Evolutionary conservation across 2,113 vertebrate genomes (phyloP).

Genomic region (Eidolon helvum): DNA sequence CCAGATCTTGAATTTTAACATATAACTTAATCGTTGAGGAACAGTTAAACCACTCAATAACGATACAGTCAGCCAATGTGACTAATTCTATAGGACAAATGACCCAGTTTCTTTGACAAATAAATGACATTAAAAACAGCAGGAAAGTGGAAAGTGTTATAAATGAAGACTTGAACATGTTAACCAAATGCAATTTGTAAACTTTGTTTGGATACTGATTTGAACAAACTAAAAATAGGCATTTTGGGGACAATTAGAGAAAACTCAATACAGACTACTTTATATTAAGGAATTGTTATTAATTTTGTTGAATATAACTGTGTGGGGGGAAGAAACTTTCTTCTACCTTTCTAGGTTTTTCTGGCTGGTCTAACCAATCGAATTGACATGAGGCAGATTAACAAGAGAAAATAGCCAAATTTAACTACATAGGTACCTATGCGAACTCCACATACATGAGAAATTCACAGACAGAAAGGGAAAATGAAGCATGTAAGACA

Average conservation of each 20-base stretch:
- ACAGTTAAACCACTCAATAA: background rate
- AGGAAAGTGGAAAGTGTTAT: background rate
- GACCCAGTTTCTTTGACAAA: conserved; percentile 36
- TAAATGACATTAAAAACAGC: background rate
- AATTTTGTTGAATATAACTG: background rate
- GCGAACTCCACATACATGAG: background rate
- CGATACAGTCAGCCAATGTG: background rate
- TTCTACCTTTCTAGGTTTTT: background rate
- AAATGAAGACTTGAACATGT: background rate
- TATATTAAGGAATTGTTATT: background rate
- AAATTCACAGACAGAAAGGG: background rate
- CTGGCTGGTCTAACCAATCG: background rate
- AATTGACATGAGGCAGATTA: background rate
- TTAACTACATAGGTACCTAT: background rate
- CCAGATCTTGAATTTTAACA: background rate
- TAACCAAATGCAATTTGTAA: background rate
- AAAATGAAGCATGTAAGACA: background rate
- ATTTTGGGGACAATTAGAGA: conserved; percentile 13
- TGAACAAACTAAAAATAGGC: background rate
- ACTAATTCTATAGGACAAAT: conserved; percentile 40
- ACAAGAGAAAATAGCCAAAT: background rate
- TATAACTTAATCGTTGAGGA: background rate
- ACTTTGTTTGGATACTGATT: background rate
- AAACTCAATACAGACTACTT: background rate
- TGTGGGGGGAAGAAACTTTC: background rate